Base-by-base conservation (phyloP, 2,888 invertebrate species). In the Euproctis similis region DNA sequence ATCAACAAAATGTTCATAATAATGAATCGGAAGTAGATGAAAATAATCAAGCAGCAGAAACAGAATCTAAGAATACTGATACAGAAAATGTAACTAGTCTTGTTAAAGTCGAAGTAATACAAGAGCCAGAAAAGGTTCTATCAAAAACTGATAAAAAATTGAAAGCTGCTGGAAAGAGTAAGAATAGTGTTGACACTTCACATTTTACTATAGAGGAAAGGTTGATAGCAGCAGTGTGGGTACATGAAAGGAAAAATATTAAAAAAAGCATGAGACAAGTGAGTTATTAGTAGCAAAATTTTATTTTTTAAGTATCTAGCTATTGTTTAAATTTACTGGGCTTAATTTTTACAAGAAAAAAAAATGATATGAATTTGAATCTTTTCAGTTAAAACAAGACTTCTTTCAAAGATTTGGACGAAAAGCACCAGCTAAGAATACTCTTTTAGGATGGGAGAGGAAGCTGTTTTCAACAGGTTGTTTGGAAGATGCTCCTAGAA, bases 151-250 rank as follows among this genome's bases (percentile, higher is more conserved):
- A 21, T 2, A 21, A 21, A 8, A 38, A 39, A 12, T 42, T 31
- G 11, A 45, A 41, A 29, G 22, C 23, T 8, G 27, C 29, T 9
- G 16, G n/a, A 0, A 50, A 42, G 10, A 21, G 11, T 8, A 50
- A 41, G 22, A 30, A 32, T 2, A 27, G 28, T 25, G 59, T 69
- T 7, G 70, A 71, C 28, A 71, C 69, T 0, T 69, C 71, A 0
- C 62, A 46, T 17, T 71, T 64, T 22, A 74, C 67, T 2, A 64
- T 77, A 24, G 84, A 82, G 38, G 74, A 81, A 50, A 64, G 80
- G 38, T 55, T 84, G 8, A 68, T 85, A 12, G 65, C 84, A 0
- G 84, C 81, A 1, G 84, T 78, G 11, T 85, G 84, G 84, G 77
- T 82, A 12, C 84, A 85, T 33, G 84, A 85, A 48, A 64, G 75